phyloP scores from a whole-genome alignment of 2,113 vertebrate species.

The Sinocyclocheilus anophthalmus region DNA sequence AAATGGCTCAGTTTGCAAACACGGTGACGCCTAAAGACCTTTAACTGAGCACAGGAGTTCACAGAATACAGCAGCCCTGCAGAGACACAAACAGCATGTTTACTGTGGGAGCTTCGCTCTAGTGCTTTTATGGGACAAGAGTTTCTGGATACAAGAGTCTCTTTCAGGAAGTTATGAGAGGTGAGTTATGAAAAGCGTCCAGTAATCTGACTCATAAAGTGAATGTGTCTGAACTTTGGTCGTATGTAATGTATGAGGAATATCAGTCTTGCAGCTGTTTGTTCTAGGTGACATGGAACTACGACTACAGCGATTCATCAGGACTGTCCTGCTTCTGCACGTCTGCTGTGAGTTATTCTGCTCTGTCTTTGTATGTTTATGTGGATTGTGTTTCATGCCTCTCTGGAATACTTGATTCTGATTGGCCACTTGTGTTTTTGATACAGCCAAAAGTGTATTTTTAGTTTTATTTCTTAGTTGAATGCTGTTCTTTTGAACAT shows the following conservation, averaged over 20 bases:
- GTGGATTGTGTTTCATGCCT: neutral
- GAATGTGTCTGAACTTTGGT: neutral
- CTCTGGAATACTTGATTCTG: neutral
- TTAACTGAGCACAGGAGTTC: neutral
- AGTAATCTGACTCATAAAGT: neutral
- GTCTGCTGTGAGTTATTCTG: conserved; percentile 49
- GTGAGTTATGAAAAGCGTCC: neutral
- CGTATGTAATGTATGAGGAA: neutral
- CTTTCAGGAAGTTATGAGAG: neutral
- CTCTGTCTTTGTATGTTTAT: neutral
- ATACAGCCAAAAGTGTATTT: neutral
- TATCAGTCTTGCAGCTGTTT: neutral
- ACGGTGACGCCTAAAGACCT: conserved; percentile 61
- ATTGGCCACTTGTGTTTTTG: neutral
- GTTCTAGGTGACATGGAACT: conserved; percentile 33
- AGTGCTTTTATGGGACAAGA: neutral
- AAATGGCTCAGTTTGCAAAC: conserved; percentile 51
- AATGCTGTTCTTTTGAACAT: neutral
- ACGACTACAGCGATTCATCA: neutral
- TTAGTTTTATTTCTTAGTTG: neutral
- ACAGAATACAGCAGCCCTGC: neutral
- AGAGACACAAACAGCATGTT: neutral
- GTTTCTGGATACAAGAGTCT: neutral
- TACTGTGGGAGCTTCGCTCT: neutral
- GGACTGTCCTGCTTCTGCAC: conserved; percentile 47